Evolutionary conservation across 2,888 invertebrate species (phyloP).

Genomic region (Eupithecia inturbata): DNA sequence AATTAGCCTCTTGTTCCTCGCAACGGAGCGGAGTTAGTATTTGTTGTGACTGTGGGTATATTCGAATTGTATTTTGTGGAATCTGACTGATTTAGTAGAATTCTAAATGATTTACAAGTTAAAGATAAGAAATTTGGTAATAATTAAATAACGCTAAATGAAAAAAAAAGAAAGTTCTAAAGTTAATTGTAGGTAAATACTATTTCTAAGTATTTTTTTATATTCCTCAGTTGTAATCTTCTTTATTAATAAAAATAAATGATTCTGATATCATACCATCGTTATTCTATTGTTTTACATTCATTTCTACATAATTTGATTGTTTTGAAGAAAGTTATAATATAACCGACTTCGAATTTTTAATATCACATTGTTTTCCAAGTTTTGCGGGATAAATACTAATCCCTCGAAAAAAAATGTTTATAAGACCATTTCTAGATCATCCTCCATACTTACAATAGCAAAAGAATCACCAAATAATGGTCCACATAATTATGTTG

Average conservation of each 20-base stretch:
- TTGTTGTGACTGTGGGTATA: slow-evolving; percentile 39
- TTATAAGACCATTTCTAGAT: too few relatives aligned
- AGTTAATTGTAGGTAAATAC: neutral
- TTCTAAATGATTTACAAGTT: neutral
- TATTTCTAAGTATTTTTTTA: neutral
- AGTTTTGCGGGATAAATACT: too few relatives aligned
- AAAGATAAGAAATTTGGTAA: neutral
- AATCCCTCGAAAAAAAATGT: too few relatives aligned
- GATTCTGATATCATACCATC: neutral
- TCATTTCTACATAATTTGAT: neutral
- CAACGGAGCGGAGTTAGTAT: slow-evolving; percentile 53
- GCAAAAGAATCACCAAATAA: too few relatives aligned
- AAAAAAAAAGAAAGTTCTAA: neutral
- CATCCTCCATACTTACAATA: too few relatives aligned
- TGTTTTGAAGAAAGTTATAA: too few relatives aligned
- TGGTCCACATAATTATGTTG: too few relatives aligned
- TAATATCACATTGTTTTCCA: too few relatives aligned
- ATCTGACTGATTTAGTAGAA: neutral
- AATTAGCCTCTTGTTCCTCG: slow-evolving; percentile 61
- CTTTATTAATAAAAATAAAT: neutral
- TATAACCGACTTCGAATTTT: too few relatives aligned
- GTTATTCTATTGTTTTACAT: neutral
- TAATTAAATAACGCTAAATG: neutral
- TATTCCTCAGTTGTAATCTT: too few relatives aligned
- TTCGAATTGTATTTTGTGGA: slow-evolving; percentile 14